A percentile compares a stretch with the other conserved stretches of the same genome.
Conservation (phyloP, 2,797 vertebrate genomes). For the Melanotaenia nigrans region DNA sequence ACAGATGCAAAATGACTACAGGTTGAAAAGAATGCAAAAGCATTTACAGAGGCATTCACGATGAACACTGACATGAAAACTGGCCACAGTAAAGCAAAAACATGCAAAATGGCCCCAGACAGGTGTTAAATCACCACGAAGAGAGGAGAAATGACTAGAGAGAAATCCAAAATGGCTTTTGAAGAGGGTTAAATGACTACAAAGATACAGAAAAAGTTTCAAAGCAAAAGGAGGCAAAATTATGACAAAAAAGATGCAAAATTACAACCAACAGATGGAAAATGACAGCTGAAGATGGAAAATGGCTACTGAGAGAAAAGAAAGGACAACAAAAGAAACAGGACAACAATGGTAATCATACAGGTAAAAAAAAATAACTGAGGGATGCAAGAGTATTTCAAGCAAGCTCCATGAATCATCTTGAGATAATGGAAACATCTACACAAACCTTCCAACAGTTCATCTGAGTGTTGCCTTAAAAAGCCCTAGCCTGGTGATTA, state of each 20-base stretch:
- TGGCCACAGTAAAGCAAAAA: not conserved
- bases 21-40: not conserved
- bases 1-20: not conserved
- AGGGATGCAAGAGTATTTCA: not conserved
- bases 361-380: not conserved
- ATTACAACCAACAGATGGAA: not conserved
- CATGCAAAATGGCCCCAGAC: not conserved
- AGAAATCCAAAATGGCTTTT: too few relatives aligned
- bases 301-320: too few relatives aligned
- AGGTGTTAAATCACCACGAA: not conserved
- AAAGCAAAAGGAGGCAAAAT: not conserved
- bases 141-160: not conserved
- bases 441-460: not conserved
- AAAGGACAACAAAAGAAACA: too few relatives aligned
- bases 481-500: constrained; percentile 54
- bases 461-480: constrained; percentile 22
- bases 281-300: not conserved
- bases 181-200: too few relatives aligned
- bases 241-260: not conserved
- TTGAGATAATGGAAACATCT: not conserved
- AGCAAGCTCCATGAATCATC: constrained; percentile 6
- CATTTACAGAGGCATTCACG: not conserved
- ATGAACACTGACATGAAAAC: not conserved
- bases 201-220: not conserved
- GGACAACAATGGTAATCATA: not conserved